These are phyloP conservation scores for Conistra vaccinii DNA, from an alignment of 2,888 invertebrate species.

Conservation along the genomic window DNA sequence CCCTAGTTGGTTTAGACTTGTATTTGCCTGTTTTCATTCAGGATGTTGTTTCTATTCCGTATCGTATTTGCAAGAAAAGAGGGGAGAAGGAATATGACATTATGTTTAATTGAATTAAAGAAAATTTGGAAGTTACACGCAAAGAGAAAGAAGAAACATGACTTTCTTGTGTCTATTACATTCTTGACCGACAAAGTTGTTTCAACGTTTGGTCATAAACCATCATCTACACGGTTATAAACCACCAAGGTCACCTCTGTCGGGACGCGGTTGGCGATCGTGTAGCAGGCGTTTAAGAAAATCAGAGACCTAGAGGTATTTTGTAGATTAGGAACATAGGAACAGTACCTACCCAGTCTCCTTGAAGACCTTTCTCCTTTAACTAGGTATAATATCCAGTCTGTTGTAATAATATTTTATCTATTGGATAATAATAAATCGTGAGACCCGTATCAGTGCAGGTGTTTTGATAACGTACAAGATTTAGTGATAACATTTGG, in stretches of 20 bases:
- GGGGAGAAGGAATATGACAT: too few relatives aligned
- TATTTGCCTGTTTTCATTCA: conserved; percentile 31
- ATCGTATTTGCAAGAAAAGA: neutral
- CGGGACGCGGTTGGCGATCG: too few relatives aligned
- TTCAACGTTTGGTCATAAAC: too few relatives aligned
- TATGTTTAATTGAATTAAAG: neutral
- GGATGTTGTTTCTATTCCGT: conserved; percentile 33
- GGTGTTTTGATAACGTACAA: conserved; percentile 33
- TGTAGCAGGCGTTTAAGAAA: too few relatives aligned
- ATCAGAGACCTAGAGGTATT: neutral
- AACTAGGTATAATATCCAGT: neutral
- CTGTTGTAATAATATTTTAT: neutral
- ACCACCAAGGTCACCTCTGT: too few relatives aligned
- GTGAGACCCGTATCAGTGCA: conserved; percentile 22
- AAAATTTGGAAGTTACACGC: too few relatives aligned
- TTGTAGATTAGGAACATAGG: neutral
- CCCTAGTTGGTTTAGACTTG: conserved; percentile 39
- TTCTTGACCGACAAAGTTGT: too few relatives aligned
- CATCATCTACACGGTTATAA: too few relatives aligned
- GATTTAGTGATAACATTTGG: conserved; percentile 9
- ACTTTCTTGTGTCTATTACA: too few relatives aligned
- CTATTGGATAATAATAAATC: conserved; percentile 8
- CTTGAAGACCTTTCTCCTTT: neutral
- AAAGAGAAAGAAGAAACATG: too few relatives aligned
- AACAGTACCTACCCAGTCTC: too few relatives aligned